These are phyloP conservation scores for Hyposoter dolosus DNA, from an alignment of 2,888 invertebrate genomes.

Conservation along the genomic window DNA sequence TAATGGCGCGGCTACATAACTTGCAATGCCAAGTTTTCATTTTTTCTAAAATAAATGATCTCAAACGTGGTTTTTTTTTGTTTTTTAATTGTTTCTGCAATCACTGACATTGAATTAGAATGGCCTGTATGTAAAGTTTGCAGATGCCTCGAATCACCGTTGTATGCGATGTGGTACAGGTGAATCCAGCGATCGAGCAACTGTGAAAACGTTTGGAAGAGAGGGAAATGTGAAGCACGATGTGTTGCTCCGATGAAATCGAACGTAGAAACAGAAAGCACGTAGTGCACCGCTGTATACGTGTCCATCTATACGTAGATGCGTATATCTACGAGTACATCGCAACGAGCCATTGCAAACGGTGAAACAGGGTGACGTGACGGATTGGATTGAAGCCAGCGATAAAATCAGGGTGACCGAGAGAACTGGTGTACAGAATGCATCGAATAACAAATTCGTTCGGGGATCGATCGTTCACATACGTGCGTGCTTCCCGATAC, in stretches of 20 bases:
- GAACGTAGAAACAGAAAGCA: slow-evolving; percentile 55
- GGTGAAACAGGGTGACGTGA: slow-evolving; percentile 55
- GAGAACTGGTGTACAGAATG: slow-evolving; percentile 49
- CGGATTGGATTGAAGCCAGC: slow-evolving; percentile 55
- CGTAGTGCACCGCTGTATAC: slow-evolving; percentile 31
- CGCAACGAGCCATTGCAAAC: slow-evolving; percentile 32
- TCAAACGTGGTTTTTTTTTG: not conserved
- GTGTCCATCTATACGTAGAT: slow-evolving; percentile 1
- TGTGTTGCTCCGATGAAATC: slow-evolving; percentile 38
- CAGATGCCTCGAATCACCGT: slow-evolving; percentile 37
- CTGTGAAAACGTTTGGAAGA: slow-evolving; percentile 39
- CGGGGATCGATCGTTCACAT: slow-evolving; percentile 32
- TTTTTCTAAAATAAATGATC: not conserved
- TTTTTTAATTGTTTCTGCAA: not conserved
- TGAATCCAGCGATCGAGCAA: slow-evolving; percentile 29
- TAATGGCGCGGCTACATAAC: no score
- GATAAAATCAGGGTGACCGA: slow-evolving; percentile 64
- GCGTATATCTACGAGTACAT: slow-evolving; percentile 28
- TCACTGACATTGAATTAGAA: not conserved
- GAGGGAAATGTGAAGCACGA: slow-evolving; percentile 42
- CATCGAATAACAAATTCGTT: slow-evolving; percentile 62
- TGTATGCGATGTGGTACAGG: slow-evolving; percentile 39
- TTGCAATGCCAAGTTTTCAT: not conserved
- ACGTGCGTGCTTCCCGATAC: slow-evolving; percentile 42
- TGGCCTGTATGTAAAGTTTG: slow-evolving; percentile 20